Evolutionary conservation across 2,113 vertebrate genomes (phyloP), one percentile per base, ranked within the genome.

Genomic region (Tupaia tana): DNA sequence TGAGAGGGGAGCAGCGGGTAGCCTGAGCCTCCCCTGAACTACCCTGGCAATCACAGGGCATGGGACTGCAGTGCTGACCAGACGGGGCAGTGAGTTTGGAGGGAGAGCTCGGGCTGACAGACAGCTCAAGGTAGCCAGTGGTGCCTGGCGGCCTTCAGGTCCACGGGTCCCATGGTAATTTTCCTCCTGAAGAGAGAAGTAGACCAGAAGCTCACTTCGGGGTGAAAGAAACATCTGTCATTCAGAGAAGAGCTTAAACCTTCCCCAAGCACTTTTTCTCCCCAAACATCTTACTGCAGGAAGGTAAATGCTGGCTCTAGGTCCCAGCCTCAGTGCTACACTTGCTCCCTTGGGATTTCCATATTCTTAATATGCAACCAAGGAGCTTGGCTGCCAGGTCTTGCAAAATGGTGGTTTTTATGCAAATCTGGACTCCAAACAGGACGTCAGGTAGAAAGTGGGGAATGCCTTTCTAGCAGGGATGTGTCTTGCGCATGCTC

Each of bases 401-500:
- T 5, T 64, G 1, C 14, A 70, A 22, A 73, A 31, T 67, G 15
- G 69, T 31, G 15, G 7, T 54, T 63, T 69, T n/a, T 24, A 12
- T 22, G 1, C 22, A 27, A 20, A 24, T n/a, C 69, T 29, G 0
- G 29, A 59, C 27, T 84, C 3, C 59, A n/a, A 43, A 6, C 10
- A 1, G 3, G n/a, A n/a, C n/a, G n/a, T n/a, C n/a, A n/a, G 5
- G 3, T 43, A 3, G 43, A 43, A 43, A 43, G 5, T 43, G 43
- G 43, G 3, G 43, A 43, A 43, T 43, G 43, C 3, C 43, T 43
- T 43, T 43, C 43, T 43, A 43, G 43, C 9, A 61, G 52, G 12
- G 24, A 6, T 8, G 8, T 54, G 16, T 18, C 18, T 54, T 43
- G 6, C 4, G 19, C 2, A 2, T 15, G 7, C 19, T 24, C 3